phyloP scores from a whole-genome alignment of 1,140 invertebrate species.

The Euglossa dilemma region DNA sequence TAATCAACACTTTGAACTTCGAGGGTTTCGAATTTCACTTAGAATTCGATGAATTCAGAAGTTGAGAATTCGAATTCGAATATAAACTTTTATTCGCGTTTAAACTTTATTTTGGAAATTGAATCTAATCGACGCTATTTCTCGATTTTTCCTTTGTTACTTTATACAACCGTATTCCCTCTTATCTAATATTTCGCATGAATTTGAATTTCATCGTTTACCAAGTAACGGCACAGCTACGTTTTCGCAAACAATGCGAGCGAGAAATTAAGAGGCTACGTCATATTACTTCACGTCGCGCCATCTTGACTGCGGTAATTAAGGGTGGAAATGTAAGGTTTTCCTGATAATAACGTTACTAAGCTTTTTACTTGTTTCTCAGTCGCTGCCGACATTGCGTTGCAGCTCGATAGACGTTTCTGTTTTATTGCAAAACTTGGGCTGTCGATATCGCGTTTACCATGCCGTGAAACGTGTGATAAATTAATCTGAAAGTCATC shows the following conservation, averaged over 20 bases:
- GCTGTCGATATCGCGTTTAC: conserved; percentile 42
- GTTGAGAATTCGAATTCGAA: too few relatives aligned
- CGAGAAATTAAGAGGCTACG: neutral
- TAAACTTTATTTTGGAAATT: too few relatives aligned
- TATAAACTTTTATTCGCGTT: too few relatives aligned
- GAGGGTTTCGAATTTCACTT: too few relatives aligned
- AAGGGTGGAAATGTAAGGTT: conserved; percentile 7
- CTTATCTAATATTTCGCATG: neutral
- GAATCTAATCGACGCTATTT: too few relatives aligned
- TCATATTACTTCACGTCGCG: neutral
- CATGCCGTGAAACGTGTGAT: neutral
- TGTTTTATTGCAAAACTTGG: neutral
- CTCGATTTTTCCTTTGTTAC: too few relatives aligned
- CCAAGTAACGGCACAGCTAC: neutral
- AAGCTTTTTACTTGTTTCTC: conserved; percentile 18
- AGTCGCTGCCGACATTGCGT: neutral
- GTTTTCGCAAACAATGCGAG: neutral
- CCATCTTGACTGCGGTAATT: neutral
- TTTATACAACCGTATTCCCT: too few relatives aligned
- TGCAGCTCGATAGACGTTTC: neutral
- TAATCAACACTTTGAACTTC: too few relatives aligned
- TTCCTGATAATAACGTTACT: conserved; percentile 21
- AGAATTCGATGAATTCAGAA: too few relatives aligned
- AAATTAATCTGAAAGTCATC: neutral
- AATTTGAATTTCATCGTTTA: too few relatives aligned